Evolutionary conservation across 92 coral and sea anemone genomes (phyloP), one percentile per base, ranked within the genome.

Genomic region (Zoanthus solanderi): DNA sequence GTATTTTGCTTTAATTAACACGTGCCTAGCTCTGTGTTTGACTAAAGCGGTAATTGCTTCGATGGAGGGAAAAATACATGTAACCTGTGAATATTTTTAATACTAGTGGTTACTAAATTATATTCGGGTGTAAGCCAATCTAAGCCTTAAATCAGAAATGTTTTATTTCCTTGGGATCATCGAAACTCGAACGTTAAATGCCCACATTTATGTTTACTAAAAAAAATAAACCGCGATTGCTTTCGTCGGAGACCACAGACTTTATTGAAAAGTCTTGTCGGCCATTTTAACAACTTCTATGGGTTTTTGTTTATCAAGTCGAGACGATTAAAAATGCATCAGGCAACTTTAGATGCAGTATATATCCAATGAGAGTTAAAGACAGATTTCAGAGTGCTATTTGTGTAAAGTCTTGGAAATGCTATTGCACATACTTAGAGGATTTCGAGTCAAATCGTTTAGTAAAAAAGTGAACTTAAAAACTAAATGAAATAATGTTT

Each of bases 1-100:
- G 85, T 18, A 81, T 28, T 47, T 28, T 45, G 29, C 85, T 46
- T 81, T 81, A 81, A 81, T 81, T 65, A 81, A 66, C 85, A 81
- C 75, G 30, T 66, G 23, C 31, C 54, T 7, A 9, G 29, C 75
- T 46, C 29, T 65, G 29, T 15, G 44, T 61, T 54, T 12, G 60
- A 8, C 44, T 7, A 63, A 50, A 15, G 75, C 74, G 75, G 46
- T 66, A 66, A 81, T 81, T 57, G 75, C 14, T n/a, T 48, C 28
- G 85, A 12, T 79, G 74, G 34, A 46, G 12, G 57, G 17, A 23
- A 48, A 81, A 17, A 16, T 17, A 53, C 47, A n/a, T 17, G 74
- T 14, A 1, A 47, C 75, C 46, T 17, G 61, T 66, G 61, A 81
- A 81, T 65, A 14, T 81, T 81, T 77, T 81, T 46, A 81, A 66